Evolutionary conservation across 2,113 vertebrate genomes (phyloP).

Genomic region (Rhadina sibilatrix): DNA sequence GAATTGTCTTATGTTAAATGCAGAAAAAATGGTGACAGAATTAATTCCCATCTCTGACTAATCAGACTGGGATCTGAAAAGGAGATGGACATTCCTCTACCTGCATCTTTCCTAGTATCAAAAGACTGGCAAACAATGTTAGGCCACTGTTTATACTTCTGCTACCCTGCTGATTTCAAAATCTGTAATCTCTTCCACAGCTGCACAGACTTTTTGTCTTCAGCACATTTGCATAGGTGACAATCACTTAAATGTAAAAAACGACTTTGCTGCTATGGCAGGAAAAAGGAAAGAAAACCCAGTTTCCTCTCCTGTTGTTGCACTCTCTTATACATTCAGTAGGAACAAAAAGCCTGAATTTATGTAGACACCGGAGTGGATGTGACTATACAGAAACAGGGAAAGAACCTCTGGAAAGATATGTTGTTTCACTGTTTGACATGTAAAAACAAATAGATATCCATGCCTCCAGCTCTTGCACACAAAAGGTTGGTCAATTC

Average conservation of each 20-base stretch:
- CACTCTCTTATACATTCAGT: neutral
- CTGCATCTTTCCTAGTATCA: neutral
- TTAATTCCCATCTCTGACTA: neutral
- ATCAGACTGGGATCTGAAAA: neutral
- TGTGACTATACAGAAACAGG: neutral
- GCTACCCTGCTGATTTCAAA: neutral
- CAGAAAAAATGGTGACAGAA: neutral
- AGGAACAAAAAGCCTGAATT: neutral
- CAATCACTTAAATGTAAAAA: neutral
- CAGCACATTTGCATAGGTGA: neutral
- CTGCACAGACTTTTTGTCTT: neutral
- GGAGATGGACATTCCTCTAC: neutral
- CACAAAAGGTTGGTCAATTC: neutral
- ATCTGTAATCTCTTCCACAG: neutral
- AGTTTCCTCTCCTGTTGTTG: neutral
- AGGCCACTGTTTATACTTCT: neutral
- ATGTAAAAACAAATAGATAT: neutral
- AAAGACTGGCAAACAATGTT: neutral
- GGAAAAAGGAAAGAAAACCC: neutral
- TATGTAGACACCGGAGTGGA: neutral
- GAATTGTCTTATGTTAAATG: neutral
- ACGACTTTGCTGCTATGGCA: fast-evolving
- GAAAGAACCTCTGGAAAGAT: neutral
- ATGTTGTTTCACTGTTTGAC: fast-evolving
- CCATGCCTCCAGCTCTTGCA: neutral